Conservation (phyloP, 30 jellyfish, hydroid and myxozoan species). For the Sanderia malayensis region DNA sequence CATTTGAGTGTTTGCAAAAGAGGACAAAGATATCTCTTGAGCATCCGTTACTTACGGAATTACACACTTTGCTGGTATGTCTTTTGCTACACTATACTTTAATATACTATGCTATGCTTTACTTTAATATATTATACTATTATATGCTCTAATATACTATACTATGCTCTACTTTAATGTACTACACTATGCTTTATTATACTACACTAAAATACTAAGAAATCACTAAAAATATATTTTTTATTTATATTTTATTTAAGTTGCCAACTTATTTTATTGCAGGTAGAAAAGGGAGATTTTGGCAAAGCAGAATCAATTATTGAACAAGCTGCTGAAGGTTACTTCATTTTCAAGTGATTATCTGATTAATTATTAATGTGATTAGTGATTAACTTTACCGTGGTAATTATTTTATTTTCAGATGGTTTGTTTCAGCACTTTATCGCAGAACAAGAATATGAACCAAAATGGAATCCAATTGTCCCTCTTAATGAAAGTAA, state of each 20-base stretch:
- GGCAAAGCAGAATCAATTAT: constrained; percentile 63
- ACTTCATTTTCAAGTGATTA: background rate
- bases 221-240: too few species aligned
- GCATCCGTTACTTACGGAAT: constrained; percentile 82
- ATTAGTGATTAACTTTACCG: background rate
- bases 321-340: constrained; percentile 63
- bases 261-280: too few species aligned
- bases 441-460: constrained; percentile 70
- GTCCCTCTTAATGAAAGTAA: constrained; percentile 75
- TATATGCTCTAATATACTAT: too few species aligned
- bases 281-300: constrained; percentile 79
- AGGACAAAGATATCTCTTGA: constrained; percentile 69
- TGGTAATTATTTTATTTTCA: constrained; percentile 5
- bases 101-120: too few species aligned
- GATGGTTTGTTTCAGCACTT: constrained; percentile 70
- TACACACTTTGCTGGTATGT: constrained; percentile 70
- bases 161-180: too few species aligned
- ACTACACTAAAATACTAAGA: too few species aligned
- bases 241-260: too few species aligned
- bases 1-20: constrained; percentile 82
- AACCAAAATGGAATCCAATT: constrained; percentile 79
- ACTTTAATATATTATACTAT: too few species aligned
- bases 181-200: too few species aligned
- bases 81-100: too few species aligned
- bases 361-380: background rate